Evolutionary conservation across 2,888 invertebrate species (phyloP), one percentile per base, ranked within the genome.

Genomic region (Hydriomena furcata): DNA sequence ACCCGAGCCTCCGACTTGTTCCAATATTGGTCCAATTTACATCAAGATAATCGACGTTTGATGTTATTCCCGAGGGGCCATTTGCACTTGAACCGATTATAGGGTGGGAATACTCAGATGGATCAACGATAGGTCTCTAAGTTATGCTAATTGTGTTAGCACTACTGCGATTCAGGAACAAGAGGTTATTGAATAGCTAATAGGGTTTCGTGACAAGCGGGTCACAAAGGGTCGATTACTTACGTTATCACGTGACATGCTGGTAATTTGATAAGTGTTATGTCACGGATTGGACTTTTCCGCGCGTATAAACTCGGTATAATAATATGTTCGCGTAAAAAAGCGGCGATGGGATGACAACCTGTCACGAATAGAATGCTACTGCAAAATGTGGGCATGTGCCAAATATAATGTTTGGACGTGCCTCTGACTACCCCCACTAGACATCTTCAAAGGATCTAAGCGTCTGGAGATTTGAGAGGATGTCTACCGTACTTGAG

Each of bases 21-120:
- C 60, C 59, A 68, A 72, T 68, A 71, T 71, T 68, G 60, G 61
- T 54, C 60, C 62, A 52, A 66, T 66, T 63, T 60, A 63, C 52
- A 58, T 53, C 48, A 40, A 52, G 65, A 61, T 72, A 72, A 72
- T 73, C 63, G 61, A 57, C 66, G 52, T 62, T 68, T 63, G 68
- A 67, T 66, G 68, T 68, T 65, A 64, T 67, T 56, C 67, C 64
- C 60, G 43, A 42, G 23, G 36, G 55, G 36, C 53, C 61, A 55
- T 66, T 70, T 66, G 64, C 52, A 49, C 51, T 61, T 61, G 54
- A 50, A 53, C 49, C 55, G 46, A 52, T 63, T 58, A 66, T 60
- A 56, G 64, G 59, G 56, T 35, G 58, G 52, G 56, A 63, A 63
- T 67, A 40, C 43, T 38, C 45, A 23, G 41, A 52, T 47, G 47